A percentile compares a stretch with the other conserved stretches of the same genome.
Conservation (phyloP, 2,797 vertebrate genomes). For the Erethizon dorsatum region DNA sequence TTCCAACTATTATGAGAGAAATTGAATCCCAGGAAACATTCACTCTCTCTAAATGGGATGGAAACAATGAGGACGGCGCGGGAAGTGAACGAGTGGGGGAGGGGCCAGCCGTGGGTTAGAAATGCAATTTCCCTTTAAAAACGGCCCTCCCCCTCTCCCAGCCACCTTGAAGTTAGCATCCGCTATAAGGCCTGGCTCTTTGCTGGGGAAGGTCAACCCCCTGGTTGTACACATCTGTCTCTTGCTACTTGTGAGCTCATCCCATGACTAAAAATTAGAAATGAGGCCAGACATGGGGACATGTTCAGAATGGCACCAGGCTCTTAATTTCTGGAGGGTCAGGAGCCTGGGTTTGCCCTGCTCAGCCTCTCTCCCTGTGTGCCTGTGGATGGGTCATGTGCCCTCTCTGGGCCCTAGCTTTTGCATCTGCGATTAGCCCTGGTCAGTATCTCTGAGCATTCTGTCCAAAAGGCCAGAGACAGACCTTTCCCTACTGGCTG, state of each 20-base stretch:
- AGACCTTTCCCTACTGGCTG: neutral
- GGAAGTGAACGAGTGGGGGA: slow-evolving; percentile 89
- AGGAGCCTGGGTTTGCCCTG: neutral
- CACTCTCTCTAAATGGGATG: slow-evolving; percentile 96
- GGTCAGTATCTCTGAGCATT: neutral
- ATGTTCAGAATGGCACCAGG: neutral
- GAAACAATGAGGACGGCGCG: slow-evolving; percentile 94
- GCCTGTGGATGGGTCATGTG: neutral
- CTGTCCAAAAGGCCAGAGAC: neutral
- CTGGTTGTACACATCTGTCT: neutral
- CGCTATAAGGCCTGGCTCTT: neutral
- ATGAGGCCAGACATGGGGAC: neutral
- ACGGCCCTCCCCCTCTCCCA: neutral
- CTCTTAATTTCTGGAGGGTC: neutral
- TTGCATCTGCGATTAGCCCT: neutral
- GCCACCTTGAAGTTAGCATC: neutral
- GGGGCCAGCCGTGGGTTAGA: slow-evolving; percentile 19
- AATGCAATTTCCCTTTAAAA: slow-evolving; percentile 65
- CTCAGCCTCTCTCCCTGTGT: neutral
- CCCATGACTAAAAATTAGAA: neutral
- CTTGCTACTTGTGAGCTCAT: neutral
- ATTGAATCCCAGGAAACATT: slow-evolving; percentile 99
- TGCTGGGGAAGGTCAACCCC: neutral
- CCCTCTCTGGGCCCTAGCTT: neutral
- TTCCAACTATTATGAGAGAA: slow-evolving; percentile 99